Evolutionary conservation across 2,113 vertebrate species (phyloP).

Genomic region (Pygoscelis adeliae): DNA sequence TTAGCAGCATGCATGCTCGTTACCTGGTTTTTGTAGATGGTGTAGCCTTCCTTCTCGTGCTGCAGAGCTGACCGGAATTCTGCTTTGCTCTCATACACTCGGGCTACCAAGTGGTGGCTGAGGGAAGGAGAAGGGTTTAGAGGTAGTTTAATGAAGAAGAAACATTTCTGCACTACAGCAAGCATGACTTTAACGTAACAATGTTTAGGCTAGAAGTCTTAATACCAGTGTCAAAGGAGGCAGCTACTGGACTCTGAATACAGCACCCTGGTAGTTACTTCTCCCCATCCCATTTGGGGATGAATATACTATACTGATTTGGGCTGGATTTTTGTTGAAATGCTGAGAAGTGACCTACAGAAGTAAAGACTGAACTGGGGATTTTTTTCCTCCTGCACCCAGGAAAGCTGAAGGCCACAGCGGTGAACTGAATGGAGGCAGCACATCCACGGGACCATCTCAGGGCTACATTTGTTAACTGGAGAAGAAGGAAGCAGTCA

Average conservation of each 20-base stretch:
- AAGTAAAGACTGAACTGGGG: neutral
- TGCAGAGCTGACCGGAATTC: conserved; percentile 97
- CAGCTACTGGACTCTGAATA: neutral
- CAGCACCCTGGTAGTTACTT: neutral
- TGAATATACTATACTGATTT: too few species aligned
- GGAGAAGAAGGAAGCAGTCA: neutral
- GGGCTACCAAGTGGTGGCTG: conserved; percentile 95
- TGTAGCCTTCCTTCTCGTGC: conserved; percentile 98
- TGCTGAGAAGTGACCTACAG: neutral
- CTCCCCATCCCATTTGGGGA: neutral
- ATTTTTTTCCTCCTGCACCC: neutral
- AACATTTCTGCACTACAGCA: neutral
- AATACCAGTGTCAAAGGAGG: neutral
- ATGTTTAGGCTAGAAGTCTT: neutral
- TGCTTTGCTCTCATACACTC: conserved; percentile 96
- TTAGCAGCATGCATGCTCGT: accelerated
- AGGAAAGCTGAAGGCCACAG: neutral
- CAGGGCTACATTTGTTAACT: neutral
- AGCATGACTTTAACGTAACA: accelerated
- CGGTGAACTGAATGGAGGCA: neutral
- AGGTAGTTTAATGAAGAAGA: neutral
- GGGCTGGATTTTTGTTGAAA: neutral
- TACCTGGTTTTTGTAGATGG: conserved; percentile 98
- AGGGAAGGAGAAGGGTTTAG: neutral
- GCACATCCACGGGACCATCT: neutral